Percentiles rank a stretch among this genome's conserved stretches.
Conservation (phyloP, 2,797 vertebrate genomes). For the Sebastes matsubarae region DNA sequence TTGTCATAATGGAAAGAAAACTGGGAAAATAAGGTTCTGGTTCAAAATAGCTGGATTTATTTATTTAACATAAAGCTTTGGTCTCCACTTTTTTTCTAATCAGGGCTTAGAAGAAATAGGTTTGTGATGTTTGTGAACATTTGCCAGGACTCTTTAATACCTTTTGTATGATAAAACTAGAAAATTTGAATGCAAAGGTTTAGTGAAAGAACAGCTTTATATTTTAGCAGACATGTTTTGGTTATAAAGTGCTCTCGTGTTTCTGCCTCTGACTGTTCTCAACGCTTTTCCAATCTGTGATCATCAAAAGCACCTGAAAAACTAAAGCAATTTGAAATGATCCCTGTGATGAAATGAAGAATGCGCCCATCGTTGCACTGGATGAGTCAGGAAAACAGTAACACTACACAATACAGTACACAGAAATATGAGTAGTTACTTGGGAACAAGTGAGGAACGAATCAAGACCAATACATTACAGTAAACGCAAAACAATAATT, state of each 20-base stretch:
- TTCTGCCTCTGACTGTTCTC: background rate
- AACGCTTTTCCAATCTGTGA: background rate
- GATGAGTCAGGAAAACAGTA: conserved; percentile 21
- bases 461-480: background rate
- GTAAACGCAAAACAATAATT: background rate
- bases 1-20: background rate
- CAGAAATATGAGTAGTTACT: background rate
- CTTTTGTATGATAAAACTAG: conserved; percentile 1
- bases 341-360: conserved; percentile 37
- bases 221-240: conserved; percentile 6
- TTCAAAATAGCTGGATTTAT: background rate
- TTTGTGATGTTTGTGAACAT: conserved; percentile 20
- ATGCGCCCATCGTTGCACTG: background rate
- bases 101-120: background rate
- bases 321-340: conserved; percentile 16
- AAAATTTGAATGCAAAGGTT: conserved; percentile 3
- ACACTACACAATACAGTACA: background rate
- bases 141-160: background rate
- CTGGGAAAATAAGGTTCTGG: background rate
- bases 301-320: background rate
- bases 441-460: background rate
- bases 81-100: background rate
- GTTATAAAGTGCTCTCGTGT: background rate
- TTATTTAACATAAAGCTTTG: background rate
- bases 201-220: background rate